Base-by-base conservation (phyloP, 2,113 vertebrate genomes). In the Erinaceus europaeus region DNA sequence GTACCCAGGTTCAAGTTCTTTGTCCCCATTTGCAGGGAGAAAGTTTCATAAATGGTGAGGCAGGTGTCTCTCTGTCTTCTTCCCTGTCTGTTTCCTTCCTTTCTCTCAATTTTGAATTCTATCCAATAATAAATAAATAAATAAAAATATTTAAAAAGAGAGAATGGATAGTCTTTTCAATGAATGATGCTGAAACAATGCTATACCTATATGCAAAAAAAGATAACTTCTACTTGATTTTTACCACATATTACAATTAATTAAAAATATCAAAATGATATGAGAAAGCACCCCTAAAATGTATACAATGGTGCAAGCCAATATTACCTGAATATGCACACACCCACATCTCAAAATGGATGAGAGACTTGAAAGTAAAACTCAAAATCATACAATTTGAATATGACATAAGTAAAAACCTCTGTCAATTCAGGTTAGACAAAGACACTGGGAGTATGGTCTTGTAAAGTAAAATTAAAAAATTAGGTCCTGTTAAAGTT, bases 91-190 rank as follows among this genome's bases (percentile, higher is more conserved):
- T 25, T 25, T 55, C 53, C 53, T 55, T 7, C 53, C 52, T 53
- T 23, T 23, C 23, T 14, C 52, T 9, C n/a, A n/a, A n/a, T n/a
- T n/a, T n/a, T n/a, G n/a, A n/a, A n/a, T n/a, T n/a, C n/a, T n/a
- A n/a, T n/a, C n/a, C n/a, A n/a, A n/a, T n/a, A n/a, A n/a, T n/a
- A n/a, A n/a, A n/a, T n/a, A n/a, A n/a, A n/a, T n/a, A n/a, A n/a
- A n/a, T n/a, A n/a, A n/a, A n/a, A n/a, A n/a, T n/a, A n/a, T n/a
- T n/a, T n/a, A n/a, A n/a, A n/a, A n/a, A n/a, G n/a, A n/a, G n/a
- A n/a, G n/a, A n/a, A n/a, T n/a, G n/a, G n/a, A n/a, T n/a, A n/a
- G 44, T 34, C 15, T 74, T 80, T 80, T 69, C 85, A 92, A 81
- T n/a, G 89, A 83, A 57, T 23, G 40, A 12, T 71, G 18, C 20